These are phyloP conservation scores for Leucophora obtusa DNA, from an alignment of 2,888 invertebrate species.

Conservation along the genomic window DNA sequence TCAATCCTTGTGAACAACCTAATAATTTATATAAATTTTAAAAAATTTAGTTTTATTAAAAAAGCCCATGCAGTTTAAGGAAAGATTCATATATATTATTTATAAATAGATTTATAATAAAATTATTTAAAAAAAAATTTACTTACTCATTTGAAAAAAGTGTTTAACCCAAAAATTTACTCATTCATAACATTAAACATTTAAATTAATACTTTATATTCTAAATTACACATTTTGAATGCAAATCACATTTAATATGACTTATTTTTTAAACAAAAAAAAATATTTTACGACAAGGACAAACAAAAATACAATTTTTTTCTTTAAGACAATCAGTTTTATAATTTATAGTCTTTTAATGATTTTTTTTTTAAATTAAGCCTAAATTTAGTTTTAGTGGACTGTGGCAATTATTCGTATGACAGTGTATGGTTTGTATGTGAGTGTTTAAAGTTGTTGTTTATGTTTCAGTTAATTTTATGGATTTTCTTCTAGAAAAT, in stretches of 20 bases:
- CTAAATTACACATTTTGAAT: conserved; percentile 60
- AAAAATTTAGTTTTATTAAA: background rate
- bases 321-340: conserved; percentile 4
- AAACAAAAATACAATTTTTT: conserved; percentile 27
- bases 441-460: conserved; percentile 59
- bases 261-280: conserved; percentile 25
- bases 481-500: conserved; percentile 70
- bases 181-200: conserved; percentile 26
- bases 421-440: conserved; percentile 35
- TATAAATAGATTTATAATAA: conserved; percentile 21
- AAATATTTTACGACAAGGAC: conserved; percentile 33
- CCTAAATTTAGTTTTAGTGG: background rate
- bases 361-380: background rate
- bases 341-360: conserved; percentile 25
- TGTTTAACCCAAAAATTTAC: conserved; percentile 40
- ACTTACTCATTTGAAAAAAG: conserved; percentile 54
- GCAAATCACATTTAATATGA: conserved; percentile 60
- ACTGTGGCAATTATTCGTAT: conserved; percentile 14
- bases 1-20: too few relatives aligned
- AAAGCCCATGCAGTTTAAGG: conserved; percentile 7
- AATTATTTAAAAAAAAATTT: conserved; percentile 36
- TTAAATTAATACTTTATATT: conserved; percentile 30
- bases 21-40: conserved; percentile 1
- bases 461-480: conserved; percentile 60
- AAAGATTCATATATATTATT: conserved; percentile 17